Conservation (phyloP, 92 coral and sea anemone species). For the Siderastrea radians region DNA sequence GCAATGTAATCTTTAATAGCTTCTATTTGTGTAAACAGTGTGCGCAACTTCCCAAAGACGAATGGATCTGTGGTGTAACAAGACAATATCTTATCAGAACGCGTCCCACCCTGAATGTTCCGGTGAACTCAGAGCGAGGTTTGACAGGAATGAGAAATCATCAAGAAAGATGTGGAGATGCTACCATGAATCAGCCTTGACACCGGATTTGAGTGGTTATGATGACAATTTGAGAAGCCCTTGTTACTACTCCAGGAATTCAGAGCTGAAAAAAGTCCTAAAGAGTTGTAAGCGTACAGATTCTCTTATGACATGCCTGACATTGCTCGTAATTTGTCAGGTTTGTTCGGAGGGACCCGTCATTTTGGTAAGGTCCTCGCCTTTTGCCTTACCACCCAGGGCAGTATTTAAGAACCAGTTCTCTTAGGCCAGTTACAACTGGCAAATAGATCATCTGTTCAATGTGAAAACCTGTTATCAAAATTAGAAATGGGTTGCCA, state of each 20-base stretch:
- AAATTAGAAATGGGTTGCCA: not conserved
- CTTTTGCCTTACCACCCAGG: too few relatives aligned
- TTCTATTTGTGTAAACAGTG: not conserved
- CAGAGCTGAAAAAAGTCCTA: not conserved
- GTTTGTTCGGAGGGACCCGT: too few relatives aligned
- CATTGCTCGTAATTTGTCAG: not conserved
- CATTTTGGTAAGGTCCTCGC: too few relatives aligned
- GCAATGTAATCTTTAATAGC: not conserved
- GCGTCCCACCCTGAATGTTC: not conserved
- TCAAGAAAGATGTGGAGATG: constrained; percentile 22
- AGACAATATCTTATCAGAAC: not conserved
- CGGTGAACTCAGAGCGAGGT: constrained; percentile 23
- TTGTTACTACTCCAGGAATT: not conserved
- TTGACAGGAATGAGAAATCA: constrained; percentile 8
- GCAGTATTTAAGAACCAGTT: too few relatives aligned
- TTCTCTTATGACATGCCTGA: too few relatives aligned
- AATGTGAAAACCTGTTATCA: too few relatives aligned
- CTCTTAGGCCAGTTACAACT: too few relatives aligned
- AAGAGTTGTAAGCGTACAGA: constrained; percentile 8
- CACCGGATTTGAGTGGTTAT: constrained; percentile 11
- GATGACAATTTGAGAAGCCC: constrained; percentile 9
- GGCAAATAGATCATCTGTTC: too few relatives aligned
- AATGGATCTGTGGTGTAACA: constrained; percentile 40
- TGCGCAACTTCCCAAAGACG: constrained; percentile 12
- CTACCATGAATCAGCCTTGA: constrained; percentile 26